Base-by-base conservation (phyloP, 2,888 invertebrate species). In the Galerucella calmariensis region DNA sequence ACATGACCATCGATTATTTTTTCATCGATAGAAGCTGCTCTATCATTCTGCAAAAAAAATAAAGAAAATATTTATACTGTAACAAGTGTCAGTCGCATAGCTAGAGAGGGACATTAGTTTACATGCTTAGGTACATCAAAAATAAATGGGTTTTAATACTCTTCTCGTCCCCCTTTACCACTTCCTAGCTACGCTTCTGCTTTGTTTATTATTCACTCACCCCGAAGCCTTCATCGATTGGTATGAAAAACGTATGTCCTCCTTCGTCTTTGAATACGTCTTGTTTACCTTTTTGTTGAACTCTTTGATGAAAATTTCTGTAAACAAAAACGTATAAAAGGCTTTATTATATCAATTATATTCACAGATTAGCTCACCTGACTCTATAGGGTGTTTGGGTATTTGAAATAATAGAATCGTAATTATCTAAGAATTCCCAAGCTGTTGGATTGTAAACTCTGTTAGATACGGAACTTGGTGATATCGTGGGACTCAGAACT, bases 1-100 rank as follows among this genome's bases (percentile, higher is more conserved):
- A 97, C 94, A 86, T 97, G 97, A 0, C 96, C 96, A 85, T 96
- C 95, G 77, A 97, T 92, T 72, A 96, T 95, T 86, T 94, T 94
- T 65, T 90, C 92, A 86, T 96, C 96, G 75, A 97, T 93, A 82
- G 94, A 90, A 82, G 93, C 92, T 5, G 85, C 82, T 66, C 85
- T 82, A 63, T 84, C 82, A 76, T 83, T 83, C 85, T 86, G 74
- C 2, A 80, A 61, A 58, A 35, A 56, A 53, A 27, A 27, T 27
- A 1, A 27, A 27, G 3, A n/a, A n/a, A n/a, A n/a, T n/a, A n/a
- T n/a, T n/a, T n/a, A n/a, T n/a, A n/a, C n/a, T n/a, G n/a, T n/a
- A n/a, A n/a, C n/a, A n/a, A n/a, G n/a, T n/a, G n/a, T n/a, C n/a
- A n/a, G n/a, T n/a, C n/a, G n/a, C n/a, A n/a, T n/a, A n/a, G n/a